Evolutionary conservation across 2,113 vertebrate genomes (phyloP), one percentile per base, ranked within the genome.

Genomic region (Dasyurus viverrinus): DNA sequence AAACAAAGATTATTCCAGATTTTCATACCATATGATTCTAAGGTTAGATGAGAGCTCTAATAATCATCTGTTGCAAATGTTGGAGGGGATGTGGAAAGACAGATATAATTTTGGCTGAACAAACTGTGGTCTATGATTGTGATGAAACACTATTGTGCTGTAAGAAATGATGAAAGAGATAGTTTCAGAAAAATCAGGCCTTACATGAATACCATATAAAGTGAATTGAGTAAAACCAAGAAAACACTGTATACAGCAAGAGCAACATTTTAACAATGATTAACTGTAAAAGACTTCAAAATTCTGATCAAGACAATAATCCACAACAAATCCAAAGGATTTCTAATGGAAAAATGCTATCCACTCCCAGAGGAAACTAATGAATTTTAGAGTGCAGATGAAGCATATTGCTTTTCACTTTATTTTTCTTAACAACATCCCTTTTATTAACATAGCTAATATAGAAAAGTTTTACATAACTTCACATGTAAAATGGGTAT

Each of bases 1-100:
- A 25, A 55, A 95, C 95, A 89, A 94, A 0, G 47, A 95, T 89
- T 96, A 89, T 93, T 94, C 23, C 91, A 95, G 94, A 97, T 90
- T 46, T 84, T 94, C 96, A 84, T 54, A 94, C 55, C 27, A 4
- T 90, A 89, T 92, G n/a, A 91, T 91, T 47, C 91, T 53, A 89
- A 8, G 46, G 12, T 30, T 53, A 94, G 55, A 93, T 42, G 91
- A 16, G 7, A 94, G 48, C 50, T 90, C 23, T 55, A 53, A 92
- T 93, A 36, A 95, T 54, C 36, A 76, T 24, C 54, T 25, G 50
- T 84, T 92, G 93, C 76, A 94, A 84, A 84, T 68, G 60, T 84
- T 84, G n/a, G 68, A 84, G 68, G n/a, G 68, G n/a, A 84, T 42
- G 6, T 84, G 68, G 36, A 84, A 84, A 84, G 42, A 42, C 23